phyloP scores from a whole-genome alignment of 2,113 vertebrate species.

The Corvus hawaiiensis region DNA sequence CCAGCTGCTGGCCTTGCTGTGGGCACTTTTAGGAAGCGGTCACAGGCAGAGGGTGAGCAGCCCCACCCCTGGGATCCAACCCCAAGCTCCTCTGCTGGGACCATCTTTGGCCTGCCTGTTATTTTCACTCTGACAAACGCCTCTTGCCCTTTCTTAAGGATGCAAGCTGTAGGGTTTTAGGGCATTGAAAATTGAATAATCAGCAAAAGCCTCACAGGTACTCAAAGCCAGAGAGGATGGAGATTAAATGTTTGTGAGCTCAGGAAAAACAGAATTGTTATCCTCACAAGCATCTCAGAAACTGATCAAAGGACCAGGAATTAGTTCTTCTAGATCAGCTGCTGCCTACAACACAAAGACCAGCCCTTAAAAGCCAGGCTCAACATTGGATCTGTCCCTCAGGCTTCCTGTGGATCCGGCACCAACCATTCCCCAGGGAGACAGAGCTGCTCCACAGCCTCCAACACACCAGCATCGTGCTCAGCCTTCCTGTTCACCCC shows the following conservation, averaged over 20 bases:
- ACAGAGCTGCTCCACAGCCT: neutral
- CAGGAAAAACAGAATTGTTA: neutral
- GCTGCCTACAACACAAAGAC: neutral
- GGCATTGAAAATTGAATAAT: neutral
- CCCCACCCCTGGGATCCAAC: neutral
- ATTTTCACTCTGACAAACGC: rapidly evolving
- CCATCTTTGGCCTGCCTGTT: neutral
- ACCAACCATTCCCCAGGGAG: neutral
- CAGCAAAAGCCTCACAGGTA: neutral
- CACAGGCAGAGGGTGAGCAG: neutral
- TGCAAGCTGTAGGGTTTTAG: neutral
- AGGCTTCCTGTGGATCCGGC: neutral
- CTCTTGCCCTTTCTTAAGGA: no score
- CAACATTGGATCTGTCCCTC: rapidly evolving
- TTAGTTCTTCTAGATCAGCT: neutral
- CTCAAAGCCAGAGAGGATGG: neutral
- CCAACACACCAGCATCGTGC: rapidly evolving
- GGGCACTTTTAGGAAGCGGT: neutral
- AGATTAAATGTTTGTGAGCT: neutral
- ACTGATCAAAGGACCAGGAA: neutral
- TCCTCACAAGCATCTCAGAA: neutral
- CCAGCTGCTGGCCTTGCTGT: neutral
- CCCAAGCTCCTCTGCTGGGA: neutral
- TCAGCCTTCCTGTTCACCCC: neutral
- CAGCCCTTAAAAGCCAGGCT: neutral